Evolutionary conservation across 2,113 vertebrate species (phyloP).

Genomic region (Eptesicus fuscus): DNA sequence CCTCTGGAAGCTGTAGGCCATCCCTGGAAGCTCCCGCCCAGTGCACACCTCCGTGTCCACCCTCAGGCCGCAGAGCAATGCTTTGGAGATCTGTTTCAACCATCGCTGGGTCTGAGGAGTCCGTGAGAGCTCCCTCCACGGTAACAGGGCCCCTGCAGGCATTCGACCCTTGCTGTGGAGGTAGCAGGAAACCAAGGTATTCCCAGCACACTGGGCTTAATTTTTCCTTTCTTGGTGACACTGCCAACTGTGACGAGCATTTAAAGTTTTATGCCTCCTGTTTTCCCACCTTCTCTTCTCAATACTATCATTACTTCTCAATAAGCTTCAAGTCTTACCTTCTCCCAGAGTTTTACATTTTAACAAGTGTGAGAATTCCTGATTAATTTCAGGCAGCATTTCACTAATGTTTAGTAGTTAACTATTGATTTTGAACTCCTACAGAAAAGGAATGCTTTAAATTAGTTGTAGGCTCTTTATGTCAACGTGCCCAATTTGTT

Average conservation of each 20-base stretch:
- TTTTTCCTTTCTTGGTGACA: neutral
- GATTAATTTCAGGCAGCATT: neutral
- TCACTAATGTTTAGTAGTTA: neutral
- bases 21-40: neutral
- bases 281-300: neutral
- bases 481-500: neutral
- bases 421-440: neutral
- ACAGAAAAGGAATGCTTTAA: neutral
- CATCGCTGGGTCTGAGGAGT: neutral
- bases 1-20: neutral
- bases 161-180: rapidly evolving
- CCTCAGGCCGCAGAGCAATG: neutral
- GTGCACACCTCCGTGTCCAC: rapidly evolving
- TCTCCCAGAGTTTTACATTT: neutral
- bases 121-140: rapidly evolving
- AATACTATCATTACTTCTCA: neutral
- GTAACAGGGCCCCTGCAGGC: neutral
- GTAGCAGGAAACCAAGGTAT: neutral
- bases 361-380: neutral
- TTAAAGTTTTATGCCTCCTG: neutral
- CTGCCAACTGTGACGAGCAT: neutral
- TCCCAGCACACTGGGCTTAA: neutral
- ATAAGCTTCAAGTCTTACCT: neutral
- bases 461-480: neutral
- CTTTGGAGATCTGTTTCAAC: no score